Percentiles rank a stretch among this genome's conserved stretches.
Conservation (phyloP, 2,113 vertebrate genomes). For the Gadus macrocephalus region DNA sequence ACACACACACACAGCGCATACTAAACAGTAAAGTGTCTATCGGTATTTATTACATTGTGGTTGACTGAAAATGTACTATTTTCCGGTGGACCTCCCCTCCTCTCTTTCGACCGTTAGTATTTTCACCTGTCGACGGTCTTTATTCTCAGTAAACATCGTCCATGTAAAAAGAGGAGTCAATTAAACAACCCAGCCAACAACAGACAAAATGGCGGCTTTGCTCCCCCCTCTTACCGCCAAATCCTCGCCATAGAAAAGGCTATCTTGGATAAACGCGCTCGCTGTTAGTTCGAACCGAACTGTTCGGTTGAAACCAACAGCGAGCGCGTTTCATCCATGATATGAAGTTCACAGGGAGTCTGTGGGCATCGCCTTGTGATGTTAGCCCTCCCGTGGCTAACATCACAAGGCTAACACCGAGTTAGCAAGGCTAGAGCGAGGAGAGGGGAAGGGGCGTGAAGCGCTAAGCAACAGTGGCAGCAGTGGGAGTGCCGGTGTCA, state of each 20-base stretch:
- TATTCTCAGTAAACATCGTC: no score
- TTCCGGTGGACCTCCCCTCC: no score
- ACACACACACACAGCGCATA: not conserved
- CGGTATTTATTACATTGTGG: no score
- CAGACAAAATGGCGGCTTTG: no score
- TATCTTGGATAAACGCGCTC: not conserved
- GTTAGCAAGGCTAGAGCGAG: constrained; percentile 32
- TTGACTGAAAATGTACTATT: no score
- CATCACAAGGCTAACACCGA: constrained; percentile 22
- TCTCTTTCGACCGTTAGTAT: no score
- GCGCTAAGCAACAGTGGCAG: constrained; percentile 54
- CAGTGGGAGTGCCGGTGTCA: constrained; percentile 30
- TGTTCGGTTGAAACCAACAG: not conserved
- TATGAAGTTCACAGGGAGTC: constrained; percentile 64
- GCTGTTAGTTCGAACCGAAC: no score
- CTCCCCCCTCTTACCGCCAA: no score
- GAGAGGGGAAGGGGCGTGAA: constrained; percentile 4
- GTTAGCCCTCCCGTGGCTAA: constrained; percentile 23
- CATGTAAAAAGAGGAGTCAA: no score
- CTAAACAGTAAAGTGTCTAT: not conserved
- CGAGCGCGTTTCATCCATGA: not conserved
- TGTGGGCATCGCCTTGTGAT: constrained; percentile 42
- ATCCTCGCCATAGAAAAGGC: no score
- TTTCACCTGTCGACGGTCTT: no score
- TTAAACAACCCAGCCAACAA: no score